Base-by-base conservation (phyloP, 2,797 vertebrate species). In the Morus bassanus region DNA sequence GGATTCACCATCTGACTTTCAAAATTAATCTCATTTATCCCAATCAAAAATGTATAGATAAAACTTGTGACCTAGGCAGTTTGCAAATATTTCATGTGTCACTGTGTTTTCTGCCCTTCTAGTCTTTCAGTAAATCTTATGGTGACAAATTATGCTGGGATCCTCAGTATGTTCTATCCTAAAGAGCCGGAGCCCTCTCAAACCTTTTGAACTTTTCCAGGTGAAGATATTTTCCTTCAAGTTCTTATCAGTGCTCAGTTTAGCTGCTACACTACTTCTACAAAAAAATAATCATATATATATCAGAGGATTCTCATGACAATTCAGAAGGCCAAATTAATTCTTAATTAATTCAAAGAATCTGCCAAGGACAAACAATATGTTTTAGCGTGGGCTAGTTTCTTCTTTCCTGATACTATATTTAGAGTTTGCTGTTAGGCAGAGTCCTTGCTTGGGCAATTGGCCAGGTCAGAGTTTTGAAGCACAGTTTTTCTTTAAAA, bases 401-500 rank as follows among this genome's bases (percentile, higher is more conserved):
- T 57, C 43, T 83, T 88, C 43, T 89, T 69, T 88, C 21, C 51
- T n/a, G 5, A 21, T 56, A 6, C 76, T 94, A 27, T 48, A 86
- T 91, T 92, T 88, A 69, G 48, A 77, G 25, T 2, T 33, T 85
- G 83, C 82, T 57, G 35, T 67, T 59, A 91, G 43, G 63, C 84
- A 87, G 39, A 88, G 19, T 27, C 27, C 46, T 83, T 81, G 22
- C 39, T 46, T 69, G 54, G 65, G 65, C 61, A 93, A 45, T 19
- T 69, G 65, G n/a, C 72, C 79, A 86, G 76, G n/a, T 69, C 89
- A 80, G 51, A 77, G 41, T 77, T 91, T 70, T 75, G 41, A 89
- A 94, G 31, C 39, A 37, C 23, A 75, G 17, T 61, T 85, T 94
- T 90, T 94, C 35, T 84, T 86, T 78, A 81, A 75, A 95, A 88